Evolutionary conservation across 2,888 invertebrate species (phyloP).

Genomic region (Latheticus oryzae): DNA sequence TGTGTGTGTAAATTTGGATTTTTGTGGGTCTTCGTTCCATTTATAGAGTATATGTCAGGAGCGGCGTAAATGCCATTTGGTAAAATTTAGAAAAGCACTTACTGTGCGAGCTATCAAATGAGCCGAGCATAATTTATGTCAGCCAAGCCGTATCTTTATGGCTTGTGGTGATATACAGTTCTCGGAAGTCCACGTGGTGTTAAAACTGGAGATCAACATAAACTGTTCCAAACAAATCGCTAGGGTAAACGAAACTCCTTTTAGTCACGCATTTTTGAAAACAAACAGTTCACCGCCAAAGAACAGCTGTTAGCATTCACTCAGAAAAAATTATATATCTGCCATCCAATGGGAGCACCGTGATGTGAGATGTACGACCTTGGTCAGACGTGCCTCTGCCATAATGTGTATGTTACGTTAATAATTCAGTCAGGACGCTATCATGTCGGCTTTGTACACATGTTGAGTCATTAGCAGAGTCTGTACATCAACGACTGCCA

Average conservation of each 20-base stretch:
- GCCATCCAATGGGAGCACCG: constrained; percentile 12
- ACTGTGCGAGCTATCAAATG: constrained; percentile 58
- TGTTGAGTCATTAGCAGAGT: constrained; percentile 63
- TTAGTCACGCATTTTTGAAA: constrained; percentile 62
- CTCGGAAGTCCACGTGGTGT: constrained; percentile 64
- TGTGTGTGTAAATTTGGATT: constrained; percentile 13
- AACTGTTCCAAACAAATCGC: constrained; percentile 59
- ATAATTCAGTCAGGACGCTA: constrained; percentile 61
- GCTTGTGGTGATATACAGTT: constrained; percentile 60
- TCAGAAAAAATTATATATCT: constrained; percentile 41
- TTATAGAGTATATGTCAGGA: constrained; percentile 50
- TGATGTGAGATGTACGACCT: constrained; percentile 26
- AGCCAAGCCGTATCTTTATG: constrained; percentile 63
- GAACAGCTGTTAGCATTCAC: constrained; percentile 53
- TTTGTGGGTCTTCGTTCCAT: constrained; percentile 42
- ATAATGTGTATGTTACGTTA: constrained; percentile 58
- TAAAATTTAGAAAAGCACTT: constrained; percentile 63
- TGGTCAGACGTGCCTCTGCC: constrained; percentile 30
- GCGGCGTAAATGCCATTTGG: constrained; percentile 55
- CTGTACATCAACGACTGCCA: constrained; percentile 62
- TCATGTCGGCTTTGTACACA: constrained; percentile 60
- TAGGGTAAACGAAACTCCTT: constrained; percentile 59
- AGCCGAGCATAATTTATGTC: constrained; percentile 62
- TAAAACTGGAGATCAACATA: constrained; percentile 62
- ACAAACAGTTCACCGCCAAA: constrained; percentile 57